These are phyloP conservation scores for Diadophis punctatus DNA, from an alignment of 2,113 vertebrate genomes.

Conservation along the genomic window DNA sequence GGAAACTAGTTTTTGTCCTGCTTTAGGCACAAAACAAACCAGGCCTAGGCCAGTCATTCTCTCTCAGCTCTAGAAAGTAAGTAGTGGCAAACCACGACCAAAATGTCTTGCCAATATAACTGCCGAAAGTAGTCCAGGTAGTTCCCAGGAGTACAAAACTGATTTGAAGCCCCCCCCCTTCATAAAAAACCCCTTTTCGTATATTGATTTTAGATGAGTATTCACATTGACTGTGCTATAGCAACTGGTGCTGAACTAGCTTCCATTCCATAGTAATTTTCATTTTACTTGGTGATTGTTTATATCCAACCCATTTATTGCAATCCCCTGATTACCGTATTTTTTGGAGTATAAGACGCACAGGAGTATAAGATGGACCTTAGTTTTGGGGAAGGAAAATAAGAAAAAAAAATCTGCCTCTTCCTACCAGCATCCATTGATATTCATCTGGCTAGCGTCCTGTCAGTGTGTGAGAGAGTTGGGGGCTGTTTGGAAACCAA, in stretches of 20 bases:
- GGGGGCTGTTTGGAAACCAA: no score
- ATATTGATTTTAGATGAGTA: background rate
- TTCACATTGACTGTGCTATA: background rate
- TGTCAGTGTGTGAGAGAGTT: no score
- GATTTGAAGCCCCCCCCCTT: background rate
- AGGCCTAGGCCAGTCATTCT: background rate
- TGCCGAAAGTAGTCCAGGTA: background rate
- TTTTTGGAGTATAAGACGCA: no score
- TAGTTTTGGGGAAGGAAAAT: no score
- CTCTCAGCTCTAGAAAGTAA: background rate
- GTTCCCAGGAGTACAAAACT: background rate
- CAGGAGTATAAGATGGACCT: no score
- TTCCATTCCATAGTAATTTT: background rate
- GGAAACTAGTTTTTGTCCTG: background rate
- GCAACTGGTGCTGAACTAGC: background rate
- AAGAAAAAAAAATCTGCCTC: no score
- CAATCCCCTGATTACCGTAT: no score
- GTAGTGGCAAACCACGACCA: background rate
- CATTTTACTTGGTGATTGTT: background rate
- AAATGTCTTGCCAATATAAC: background rate
- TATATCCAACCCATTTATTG: background rate
- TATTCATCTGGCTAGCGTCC: no score
- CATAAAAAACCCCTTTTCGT: background rate
- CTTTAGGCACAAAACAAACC: background rate
- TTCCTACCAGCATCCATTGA: no score